Conservation (phyloP, 2,888 invertebrate genomes). For the Ephialtes manifestator region DNA sequence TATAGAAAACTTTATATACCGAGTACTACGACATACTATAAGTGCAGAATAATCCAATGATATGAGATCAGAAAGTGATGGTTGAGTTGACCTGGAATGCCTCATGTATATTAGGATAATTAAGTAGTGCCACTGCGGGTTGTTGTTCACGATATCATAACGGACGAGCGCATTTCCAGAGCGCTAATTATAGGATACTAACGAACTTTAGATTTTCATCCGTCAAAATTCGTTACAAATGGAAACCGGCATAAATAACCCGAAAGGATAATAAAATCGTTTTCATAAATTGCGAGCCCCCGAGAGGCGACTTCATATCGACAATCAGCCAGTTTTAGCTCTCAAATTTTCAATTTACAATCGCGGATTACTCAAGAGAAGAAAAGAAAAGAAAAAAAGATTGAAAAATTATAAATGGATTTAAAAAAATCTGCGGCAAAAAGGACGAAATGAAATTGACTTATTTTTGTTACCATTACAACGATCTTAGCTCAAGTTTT, state of each 20-base stretch:
- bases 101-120: constrained; percentile 25
- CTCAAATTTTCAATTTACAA: constrained; percentile 16
- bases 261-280: not conserved
- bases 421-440: constrained; percentile 22
- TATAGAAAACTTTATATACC: too few species aligned
- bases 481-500: constrained; percentile 54
- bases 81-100: too few species aligned
- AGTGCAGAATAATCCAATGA: too few species aligned
- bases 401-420: constrained; percentile 40
- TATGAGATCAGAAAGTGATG: too few species aligned
- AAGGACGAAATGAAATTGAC: constrained; percentile 50
- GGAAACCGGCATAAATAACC: not conserved
- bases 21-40: too few species aligned
- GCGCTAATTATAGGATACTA: not conserved
- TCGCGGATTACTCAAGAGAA: not conserved
- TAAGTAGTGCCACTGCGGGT: constrained; percentile 33
- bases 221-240: not conserved
- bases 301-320: not conserved
- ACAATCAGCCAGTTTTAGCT: constrained; percentile 7
- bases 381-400: constrained; percentile 19
- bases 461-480: constrained; percentile 55
- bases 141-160: not conserved
- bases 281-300: constrained; percentile 18
- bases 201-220: constrained; percentile 2
- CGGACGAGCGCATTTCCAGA: constrained; percentile 13